phyloP scores from a whole-genome alignment of 2,113 vertebrate species.

The Mus pahari region DNA sequence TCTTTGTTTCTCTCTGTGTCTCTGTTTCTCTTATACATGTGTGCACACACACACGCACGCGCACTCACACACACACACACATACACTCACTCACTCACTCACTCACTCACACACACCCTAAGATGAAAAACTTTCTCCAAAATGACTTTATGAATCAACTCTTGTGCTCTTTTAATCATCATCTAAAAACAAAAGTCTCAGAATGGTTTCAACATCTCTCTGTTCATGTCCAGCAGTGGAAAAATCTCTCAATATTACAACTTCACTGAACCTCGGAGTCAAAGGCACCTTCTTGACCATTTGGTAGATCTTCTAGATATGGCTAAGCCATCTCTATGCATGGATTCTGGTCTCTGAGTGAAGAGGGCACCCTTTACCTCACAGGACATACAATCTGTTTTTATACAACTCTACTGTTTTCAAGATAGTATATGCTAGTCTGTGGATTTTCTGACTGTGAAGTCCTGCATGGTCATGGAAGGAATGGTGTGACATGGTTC shows the following conservation, averaged over 20 bases:
- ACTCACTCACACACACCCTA: background rate
- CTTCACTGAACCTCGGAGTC: background rate
- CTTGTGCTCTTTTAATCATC: background rate
- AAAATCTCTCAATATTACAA: background rate
- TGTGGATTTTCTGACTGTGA: background rate
- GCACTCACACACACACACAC: background rate
- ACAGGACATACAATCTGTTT: background rate
- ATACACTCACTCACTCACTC: background rate
- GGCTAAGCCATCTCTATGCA: background rate
- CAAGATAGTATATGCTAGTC: background rate
- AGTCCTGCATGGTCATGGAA: too few species aligned
- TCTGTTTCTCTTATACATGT: background rate
- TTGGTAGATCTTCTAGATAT: background rate
- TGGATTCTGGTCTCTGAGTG: background rate
- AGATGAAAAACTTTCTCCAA: background rate
- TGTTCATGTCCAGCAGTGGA: background rate
- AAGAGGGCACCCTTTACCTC: background rate
- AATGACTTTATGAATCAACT: background rate
- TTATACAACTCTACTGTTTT: background rate
- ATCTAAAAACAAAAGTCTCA: background rate
- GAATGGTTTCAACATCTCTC: background rate
- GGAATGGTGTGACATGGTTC: too few species aligned
- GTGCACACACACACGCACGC: background rate
- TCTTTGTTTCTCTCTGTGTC: background rate
- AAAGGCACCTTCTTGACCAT: background rate